Evolutionary conservation across 2,888 invertebrate genomes (phyloP).

Genomic region (Zaprionus lineosus): DNA sequence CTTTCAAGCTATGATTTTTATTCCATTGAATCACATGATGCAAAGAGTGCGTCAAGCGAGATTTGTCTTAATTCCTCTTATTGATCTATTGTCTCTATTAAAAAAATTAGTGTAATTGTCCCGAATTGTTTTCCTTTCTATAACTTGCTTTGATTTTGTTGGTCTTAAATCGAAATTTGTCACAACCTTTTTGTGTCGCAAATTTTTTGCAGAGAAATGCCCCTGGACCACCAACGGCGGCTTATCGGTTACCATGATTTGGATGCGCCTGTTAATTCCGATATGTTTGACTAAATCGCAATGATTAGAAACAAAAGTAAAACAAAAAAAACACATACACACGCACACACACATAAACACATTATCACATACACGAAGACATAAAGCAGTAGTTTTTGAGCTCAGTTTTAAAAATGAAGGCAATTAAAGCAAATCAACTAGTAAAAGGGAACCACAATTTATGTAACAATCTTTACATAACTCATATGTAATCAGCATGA

Average conservation of each 20-base stretch:
- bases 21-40: too few relatives aligned
- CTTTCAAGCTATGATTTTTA: too few relatives aligned
- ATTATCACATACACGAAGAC: background rate
- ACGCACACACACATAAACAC: too few relatives aligned
- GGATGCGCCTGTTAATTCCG: constrained; percentile 92
- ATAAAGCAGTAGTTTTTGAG: constrained; percentile 35
- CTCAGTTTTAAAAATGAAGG: constrained; percentile 56
- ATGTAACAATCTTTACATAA: constrained; percentile 8
- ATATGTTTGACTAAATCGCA: constrained; percentile 87
- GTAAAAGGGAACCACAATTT: constrained; percentile 35
- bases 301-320: constrained; percentile 43
- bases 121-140: constrained; percentile 19
- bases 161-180: constrained; percentile 68
- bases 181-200: constrained; percentile 80
- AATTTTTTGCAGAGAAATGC: constrained; percentile 86
- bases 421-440: constrained; percentile 56
- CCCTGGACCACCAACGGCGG: constrained; percentile 88
- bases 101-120: constrained; percentile 8
- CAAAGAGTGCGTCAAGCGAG: too few relatives aligned
- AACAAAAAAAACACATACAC: constrained; percentile 18
- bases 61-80: background rate
- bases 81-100: background rate
- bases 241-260: constrained; percentile 95
- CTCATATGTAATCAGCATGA: constrained; percentile 23
- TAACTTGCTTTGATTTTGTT: constrained; percentile 49